A percentile compares a stretch with the other conserved stretches of the same genome.
Evolutionary conservation across 2,113 vertebrate genomes (phyloP).

Genomic region (Poeciliopsis turrubarensis): DNA sequence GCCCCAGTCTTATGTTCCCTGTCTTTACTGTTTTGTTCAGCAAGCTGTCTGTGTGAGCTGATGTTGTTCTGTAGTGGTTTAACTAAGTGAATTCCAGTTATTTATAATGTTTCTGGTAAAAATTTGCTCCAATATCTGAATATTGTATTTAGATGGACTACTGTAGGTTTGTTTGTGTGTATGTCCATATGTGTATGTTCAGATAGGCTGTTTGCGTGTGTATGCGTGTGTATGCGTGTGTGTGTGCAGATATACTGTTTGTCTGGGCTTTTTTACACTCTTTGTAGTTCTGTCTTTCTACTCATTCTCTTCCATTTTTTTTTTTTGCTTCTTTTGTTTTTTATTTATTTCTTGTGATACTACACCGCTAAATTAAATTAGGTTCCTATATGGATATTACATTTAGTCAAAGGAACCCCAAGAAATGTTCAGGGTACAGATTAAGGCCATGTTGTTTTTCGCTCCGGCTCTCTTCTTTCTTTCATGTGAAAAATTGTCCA

Average conservation of each 20-base stretch:
- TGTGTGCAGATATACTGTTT: slow-evolving; percentile 19
- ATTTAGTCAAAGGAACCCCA: too few species aligned
- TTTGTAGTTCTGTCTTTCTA: slow-evolving; percentile 32
- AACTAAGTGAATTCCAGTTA: background rate
- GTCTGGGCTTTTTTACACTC: background rate
- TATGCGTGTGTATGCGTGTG: too few species aligned
- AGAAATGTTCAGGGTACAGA: too few species aligned
- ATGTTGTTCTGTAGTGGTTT: slow-evolving; percentile 1
- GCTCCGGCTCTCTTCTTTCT: too few species aligned
- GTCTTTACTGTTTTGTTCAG: slow-evolving; percentile 29
- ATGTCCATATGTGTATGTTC: slow-evolving; percentile 56
- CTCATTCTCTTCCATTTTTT: slow-evolving; percentile 36
- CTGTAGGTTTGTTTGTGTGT: slow-evolving; percentile 45
- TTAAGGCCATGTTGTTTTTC: too few species aligned
- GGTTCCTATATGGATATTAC: too few species aligned
- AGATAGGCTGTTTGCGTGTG: slow-evolving; percentile 49
- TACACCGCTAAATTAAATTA: background rate
- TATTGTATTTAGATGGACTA: slow-evolving; percentile 32
- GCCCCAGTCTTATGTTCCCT: slow-evolving; percentile 23
- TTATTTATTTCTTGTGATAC: background rate
- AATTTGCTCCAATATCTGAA: slow-evolving; percentile 1
- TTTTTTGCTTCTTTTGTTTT: slow-evolving; percentile 7
- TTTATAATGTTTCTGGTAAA: slow-evolving; percentile 4
- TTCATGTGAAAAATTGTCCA: too few species aligned
- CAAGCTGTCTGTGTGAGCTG: slow-evolving; percentile 22